phyloP scores from a whole-genome alignment of 2,888 invertebrate species.

The Apodemia duryi region DNA sequence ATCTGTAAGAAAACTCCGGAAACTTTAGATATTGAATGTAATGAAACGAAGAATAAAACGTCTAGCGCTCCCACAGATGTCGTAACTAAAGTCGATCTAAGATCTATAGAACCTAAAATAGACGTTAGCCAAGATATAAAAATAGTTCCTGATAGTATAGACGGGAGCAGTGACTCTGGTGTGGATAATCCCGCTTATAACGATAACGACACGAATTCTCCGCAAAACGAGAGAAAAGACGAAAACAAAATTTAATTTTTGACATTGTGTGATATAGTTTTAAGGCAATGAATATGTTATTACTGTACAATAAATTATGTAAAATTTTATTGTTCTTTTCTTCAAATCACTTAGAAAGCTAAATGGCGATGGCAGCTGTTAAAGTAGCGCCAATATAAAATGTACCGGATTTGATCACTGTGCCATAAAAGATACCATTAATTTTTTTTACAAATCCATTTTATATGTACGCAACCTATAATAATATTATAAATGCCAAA shows the following conservation, averaged over 20 bases:
- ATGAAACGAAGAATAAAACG: slow-evolving; percentile 43
- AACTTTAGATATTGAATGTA: slow-evolving; percentile 50
- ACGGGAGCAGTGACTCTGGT: slow-evolving; percentile 71
- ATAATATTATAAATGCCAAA: no score
- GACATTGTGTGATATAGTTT: slow-evolving; percentile 14
- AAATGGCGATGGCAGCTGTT: no score
- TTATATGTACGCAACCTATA: no score
- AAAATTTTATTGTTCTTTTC: background rate
- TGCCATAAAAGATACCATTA: no score
- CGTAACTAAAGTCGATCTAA: slow-evolving; percentile 42
- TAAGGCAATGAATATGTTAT: slow-evolving; percentile 5
- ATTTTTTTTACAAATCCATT: no score
- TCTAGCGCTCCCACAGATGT: slow-evolving; percentile 45
- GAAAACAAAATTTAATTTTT: slow-evolving; percentile 4
- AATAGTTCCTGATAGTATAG: slow-evolving; percentile 51
- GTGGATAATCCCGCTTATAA: slow-evolving; percentile 67
- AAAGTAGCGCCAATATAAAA: no score
- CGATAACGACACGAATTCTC: slow-evolving; percentile 46
- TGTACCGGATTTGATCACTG: no score
- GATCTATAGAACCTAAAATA: slow-evolving; percentile 32
- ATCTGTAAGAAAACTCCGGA: slow-evolving; percentile 78
- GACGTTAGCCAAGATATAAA: slow-evolving; percentile 39
- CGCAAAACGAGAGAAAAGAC: slow-evolving; percentile 33
- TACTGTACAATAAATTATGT: slow-evolving; percentile 8
- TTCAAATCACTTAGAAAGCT: background rate